These are phyloP conservation scores for Pocillopora grandis DNA, from an alignment of 92 coral and sea anemone genomes.

Conservation along the genomic window DNA sequence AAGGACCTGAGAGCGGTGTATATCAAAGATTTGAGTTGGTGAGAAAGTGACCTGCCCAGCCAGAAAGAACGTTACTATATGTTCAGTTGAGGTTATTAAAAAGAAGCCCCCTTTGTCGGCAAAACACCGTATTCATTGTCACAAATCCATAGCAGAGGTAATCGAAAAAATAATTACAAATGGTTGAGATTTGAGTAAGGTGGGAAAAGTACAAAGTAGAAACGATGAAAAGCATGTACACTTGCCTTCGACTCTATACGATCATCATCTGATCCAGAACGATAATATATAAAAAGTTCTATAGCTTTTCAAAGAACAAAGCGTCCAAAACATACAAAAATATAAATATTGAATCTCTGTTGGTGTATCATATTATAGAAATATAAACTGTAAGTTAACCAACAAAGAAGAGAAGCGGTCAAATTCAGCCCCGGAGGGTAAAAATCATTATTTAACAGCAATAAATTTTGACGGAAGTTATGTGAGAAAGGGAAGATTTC, in stretches of 20 bases:
- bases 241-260: neutral
- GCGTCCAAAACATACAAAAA: neutral
- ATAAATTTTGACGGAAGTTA: neutral
- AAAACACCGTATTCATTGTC: constrained; percentile 29
- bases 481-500: neutral
- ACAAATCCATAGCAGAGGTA: constrained; percentile 36
- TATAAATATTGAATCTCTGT: neutral
- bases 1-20: constrained; percentile 29
- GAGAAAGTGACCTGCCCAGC: constrained; percentile 18
- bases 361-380: neutral
- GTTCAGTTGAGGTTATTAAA: constrained; percentile 22
- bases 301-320: neutral
- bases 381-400: neutral
- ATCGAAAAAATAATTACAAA: constrained; percentile 17
- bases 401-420: neutral
- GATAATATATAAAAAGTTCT: neutral
- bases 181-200: neutral
- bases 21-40: constrained; percentile 30
- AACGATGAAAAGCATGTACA: neutral
- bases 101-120: constrained; percentile 42
- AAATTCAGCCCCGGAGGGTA: neutral
- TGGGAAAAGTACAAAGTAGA: constrained; percentile 22
- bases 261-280: neutral
- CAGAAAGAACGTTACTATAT: constrained; percentile 29
- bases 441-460: neutral